Percentiles rank a stretch among this genome's conserved stretches.
Evolutionary conservation across 2,797 vertebrate genomes (phyloP).

Genomic region (Phyllotis vaccarum): DNA sequence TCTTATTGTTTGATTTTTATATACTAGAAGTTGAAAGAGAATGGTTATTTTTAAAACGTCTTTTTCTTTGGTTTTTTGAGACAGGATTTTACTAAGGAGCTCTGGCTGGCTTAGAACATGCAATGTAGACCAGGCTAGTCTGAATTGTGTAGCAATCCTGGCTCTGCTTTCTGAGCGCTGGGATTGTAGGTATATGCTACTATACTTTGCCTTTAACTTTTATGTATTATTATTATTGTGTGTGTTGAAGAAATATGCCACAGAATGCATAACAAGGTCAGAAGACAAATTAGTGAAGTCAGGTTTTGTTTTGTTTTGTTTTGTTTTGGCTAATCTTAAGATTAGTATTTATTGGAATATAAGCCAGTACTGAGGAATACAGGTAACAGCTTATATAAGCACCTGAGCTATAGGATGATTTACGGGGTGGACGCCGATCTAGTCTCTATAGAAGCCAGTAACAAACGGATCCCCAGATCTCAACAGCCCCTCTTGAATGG

Average conservation of each 20-base stretch:
- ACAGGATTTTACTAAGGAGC: background rate
- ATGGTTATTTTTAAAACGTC: slow-evolving; percentile 40
- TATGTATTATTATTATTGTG: background rate
- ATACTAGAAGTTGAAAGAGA: slow-evolving; percentile 11
- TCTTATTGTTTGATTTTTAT: background rate
- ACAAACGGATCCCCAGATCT: too few relatives aligned
- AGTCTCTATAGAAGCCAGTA: too few relatives aligned
- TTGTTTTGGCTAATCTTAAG: too few relatives aligned
- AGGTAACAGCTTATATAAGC: too few relatives aligned
- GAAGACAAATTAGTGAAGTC: background rate
- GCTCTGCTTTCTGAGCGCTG: background rate
- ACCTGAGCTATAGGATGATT: too few relatives aligned
- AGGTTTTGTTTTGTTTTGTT: too few relatives aligned
- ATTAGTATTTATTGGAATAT: too few relatives aligned
- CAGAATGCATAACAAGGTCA: background rate
- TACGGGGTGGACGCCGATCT: too few relatives aligned
- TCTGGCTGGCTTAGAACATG: background rate
- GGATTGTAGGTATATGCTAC: background rate
- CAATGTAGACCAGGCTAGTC: background rate
- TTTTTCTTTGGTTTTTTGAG: background rate
- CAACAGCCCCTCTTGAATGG: too few relatives aligned
- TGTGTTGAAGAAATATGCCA: background rate
- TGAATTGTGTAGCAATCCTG: background rate
- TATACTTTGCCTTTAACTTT: background rate
- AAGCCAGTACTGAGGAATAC: too few relatives aligned